phyloP scores from a whole-genome alignment of 2,888 invertebrate genomes.

The Callimorpha dominula region DNA sequence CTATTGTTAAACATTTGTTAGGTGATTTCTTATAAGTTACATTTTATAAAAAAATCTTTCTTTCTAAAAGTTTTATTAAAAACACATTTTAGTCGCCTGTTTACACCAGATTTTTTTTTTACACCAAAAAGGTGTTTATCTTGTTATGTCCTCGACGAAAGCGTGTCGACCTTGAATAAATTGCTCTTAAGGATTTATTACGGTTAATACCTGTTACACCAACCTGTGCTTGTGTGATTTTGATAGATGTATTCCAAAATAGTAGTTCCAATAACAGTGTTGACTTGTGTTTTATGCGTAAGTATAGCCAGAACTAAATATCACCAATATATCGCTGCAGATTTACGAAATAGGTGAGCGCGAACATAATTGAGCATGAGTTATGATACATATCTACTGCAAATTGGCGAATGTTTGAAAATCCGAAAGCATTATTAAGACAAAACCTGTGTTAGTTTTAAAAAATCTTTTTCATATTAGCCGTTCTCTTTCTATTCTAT shows the following conservation, averaged over 20 bases:
- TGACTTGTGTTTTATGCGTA: not conserved
- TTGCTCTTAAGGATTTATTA: not conserved
- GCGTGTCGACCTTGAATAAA: not conserved
- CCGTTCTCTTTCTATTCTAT: not conserved
- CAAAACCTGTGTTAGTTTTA: no score
- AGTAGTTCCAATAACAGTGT: not conserved
- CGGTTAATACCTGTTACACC: not conserved
- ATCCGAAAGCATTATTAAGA: no score
- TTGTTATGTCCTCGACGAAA: not conserved
- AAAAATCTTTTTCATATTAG: no score
- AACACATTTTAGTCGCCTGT: not conserved
- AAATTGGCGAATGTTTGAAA: no score
- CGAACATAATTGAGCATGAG: no score
- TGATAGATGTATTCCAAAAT: not conserved
- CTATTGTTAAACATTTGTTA: conserved; percentile 3
- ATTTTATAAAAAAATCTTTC: not conserved
- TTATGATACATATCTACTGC: no score
- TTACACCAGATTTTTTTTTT: not conserved
- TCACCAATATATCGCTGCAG: not conserved
- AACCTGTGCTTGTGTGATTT: not conserved
- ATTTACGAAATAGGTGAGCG: no score
- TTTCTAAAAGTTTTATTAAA: not conserved
- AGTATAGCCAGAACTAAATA: not conserved
- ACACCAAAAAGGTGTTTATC: not conserved
- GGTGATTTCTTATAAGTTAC: not conserved